Conservation (phyloP, 2,888 invertebrate genomes). For the Drosophila differens region DNA sequence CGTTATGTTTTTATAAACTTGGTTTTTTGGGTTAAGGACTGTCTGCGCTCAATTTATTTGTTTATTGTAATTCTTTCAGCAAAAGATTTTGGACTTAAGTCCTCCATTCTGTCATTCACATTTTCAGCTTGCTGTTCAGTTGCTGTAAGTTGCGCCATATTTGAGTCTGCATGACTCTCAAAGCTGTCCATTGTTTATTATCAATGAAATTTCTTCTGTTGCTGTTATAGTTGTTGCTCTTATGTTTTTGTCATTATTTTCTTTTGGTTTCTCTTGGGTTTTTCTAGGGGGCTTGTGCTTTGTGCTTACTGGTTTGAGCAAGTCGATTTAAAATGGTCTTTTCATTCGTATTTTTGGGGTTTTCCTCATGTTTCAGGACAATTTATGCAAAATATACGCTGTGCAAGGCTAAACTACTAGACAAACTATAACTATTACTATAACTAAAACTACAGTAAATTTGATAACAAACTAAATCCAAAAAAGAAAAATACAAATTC, state of each 20-base stretch:
- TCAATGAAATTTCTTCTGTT: background rate
- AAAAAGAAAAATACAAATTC: slow-evolving; percentile 8
- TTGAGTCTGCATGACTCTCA: background rate
- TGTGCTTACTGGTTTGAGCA: background rate
- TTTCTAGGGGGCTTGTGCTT: background rate
- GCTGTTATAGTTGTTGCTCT: background rate
- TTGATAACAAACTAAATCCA: slow-evolving; percentile 51
- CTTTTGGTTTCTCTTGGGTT: background rate
- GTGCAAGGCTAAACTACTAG: slow-evolving; percentile 21
- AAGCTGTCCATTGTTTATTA: background rate
- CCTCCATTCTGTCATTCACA: background rate
- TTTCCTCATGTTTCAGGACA: slow-evolving; percentile 24
- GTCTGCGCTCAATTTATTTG: background rate
- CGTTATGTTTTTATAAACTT: background rate
- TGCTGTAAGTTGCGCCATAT: background rate
- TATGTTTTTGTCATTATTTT: background rate
- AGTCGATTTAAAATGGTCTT: slow-evolving; percentile 1
- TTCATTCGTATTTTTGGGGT: slow-evolving; percentile 6
- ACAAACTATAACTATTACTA: background rate
- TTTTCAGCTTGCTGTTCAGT: background rate
- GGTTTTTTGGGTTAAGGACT: background rate
- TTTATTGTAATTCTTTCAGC: background rate
- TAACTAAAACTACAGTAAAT: slow-evolving; percentile 45
- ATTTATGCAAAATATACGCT: slow-evolving; percentile 43
- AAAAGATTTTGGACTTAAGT: background rate